Evolutionary conservation across 2,888 invertebrate genomes (phyloP).

Genomic region (Eupithecia pulchellata): DNA sequence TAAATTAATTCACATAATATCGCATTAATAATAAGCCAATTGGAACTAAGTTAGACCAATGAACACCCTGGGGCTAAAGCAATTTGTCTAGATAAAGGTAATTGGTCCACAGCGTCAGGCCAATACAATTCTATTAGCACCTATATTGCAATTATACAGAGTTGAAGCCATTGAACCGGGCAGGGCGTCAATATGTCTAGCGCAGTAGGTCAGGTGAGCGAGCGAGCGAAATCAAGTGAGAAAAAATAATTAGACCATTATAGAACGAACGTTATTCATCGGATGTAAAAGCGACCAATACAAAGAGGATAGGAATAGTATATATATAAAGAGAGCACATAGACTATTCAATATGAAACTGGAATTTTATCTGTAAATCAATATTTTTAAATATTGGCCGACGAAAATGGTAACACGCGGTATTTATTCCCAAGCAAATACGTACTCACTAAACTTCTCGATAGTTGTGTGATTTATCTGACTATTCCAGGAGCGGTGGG

Average conservation of each 20-base stretch:
- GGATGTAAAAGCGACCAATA: neutral
- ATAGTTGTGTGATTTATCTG: slow-evolving; percentile 16
- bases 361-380: neutral
- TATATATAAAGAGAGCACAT: neutral
- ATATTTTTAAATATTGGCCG: neutral
- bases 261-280: neutral
- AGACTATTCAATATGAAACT: neutral
- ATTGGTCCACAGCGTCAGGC: slow-evolving; percentile 14
- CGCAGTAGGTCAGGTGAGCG: slow-evolving; percentile 29
- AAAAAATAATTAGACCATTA: neutral
- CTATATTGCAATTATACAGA: slow-evolving; percentile 22
- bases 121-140: slow-evolving; percentile 21
- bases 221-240: neutral
- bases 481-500: slow-evolving; percentile 21
- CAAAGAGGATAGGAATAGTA: neutral
- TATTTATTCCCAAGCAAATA: neutral
- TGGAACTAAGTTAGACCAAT: slow-evolving; percentile 4
- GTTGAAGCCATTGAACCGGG: slow-evolving; percentile 19
- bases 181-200: slow-evolving; percentile 50
- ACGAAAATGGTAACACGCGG: neutral
- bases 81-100: slow-evolving; percentile 18
- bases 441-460: neutral
- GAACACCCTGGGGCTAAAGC: slow-evolving; percentile 10
- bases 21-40: neutral
- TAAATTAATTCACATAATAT: neutral